Evolutionary conservation across 2,888 invertebrate genomes (phyloP).

Genomic region (Tinea trinotella): DNA sequence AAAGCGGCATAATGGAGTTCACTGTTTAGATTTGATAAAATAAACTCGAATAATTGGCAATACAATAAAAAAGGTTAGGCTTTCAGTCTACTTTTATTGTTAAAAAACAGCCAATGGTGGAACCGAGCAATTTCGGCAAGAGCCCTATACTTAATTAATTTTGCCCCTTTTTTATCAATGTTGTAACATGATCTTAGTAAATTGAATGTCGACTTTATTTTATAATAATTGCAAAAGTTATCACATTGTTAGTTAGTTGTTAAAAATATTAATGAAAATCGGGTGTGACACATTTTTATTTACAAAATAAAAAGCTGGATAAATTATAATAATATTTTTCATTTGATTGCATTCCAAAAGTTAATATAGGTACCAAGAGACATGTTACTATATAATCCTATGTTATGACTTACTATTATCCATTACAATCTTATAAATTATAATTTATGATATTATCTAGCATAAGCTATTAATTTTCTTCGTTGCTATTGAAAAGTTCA

Average conservation of each 20-base stretch:
- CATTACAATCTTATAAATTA: conserved; percentile 55
- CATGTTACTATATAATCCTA: neutral
- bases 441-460: conserved; percentile 50
- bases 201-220: too few species aligned
- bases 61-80: neutral
- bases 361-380: neutral
- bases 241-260: too few species aligned
- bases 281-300: too few species aligned
- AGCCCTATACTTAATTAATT: neutral
- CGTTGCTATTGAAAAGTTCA: conserved; percentile 53
- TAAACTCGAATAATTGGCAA: conserved; percentile 8
- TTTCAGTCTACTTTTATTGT: neutral
- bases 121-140: neutral
- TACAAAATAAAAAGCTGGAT: too few species aligned
- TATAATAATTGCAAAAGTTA: too few species aligned
- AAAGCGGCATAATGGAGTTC: neutral
- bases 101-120: neutral
- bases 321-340: too few species aligned
- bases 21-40: conserved; percentile 9
- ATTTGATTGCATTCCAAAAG: neutral
- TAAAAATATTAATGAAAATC: too few species aligned
- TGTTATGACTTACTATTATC: conserved; percentile 25
- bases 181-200: neutral
- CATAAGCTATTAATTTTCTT: conserved; percentile 46
- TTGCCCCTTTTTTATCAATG: neutral